Evolutionary conservation across 2,113 vertebrate genomes (phyloP).

Genomic region (Pungitius pungitius): DNA sequence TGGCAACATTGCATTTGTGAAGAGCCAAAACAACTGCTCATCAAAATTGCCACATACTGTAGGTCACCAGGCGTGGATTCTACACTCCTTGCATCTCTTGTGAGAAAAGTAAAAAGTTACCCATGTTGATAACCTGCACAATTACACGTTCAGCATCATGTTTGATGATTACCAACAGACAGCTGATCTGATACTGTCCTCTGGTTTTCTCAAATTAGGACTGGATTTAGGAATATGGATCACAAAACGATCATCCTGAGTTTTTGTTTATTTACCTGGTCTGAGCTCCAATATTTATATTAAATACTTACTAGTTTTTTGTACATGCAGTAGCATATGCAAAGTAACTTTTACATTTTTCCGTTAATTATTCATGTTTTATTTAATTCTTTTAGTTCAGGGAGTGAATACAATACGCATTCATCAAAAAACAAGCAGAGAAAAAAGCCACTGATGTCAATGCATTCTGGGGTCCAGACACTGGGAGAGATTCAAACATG

Average conservation of each 20-base stretch:
- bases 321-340: neutral
- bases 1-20: constrained; percentile 21
- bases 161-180: neutral
- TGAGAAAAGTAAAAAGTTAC: neutral
- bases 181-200: neutral
- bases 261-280: neutral
- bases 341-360: neutral
- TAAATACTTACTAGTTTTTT: neutral
- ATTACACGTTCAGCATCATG: neutral
- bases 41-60: constrained; percentile 4
- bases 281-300: neutral
- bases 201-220: neutral
- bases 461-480: constrained; percentile 59
- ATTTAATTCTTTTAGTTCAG: neutral
- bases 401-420: constrained; percentile 12
- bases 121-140: neutral
- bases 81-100: neutral
- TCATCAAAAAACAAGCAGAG: constrained; percentile 38
- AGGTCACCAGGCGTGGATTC: constrained; percentile 1
- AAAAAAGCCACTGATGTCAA: constrained; percentile 60
- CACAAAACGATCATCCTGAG: neutral
- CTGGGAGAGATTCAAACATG: constrained; percentile 63
- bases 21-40: neutral
- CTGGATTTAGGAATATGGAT: neutral
- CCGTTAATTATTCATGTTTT: neutral